Conservation (phyloP, 1,140 invertebrate species). For the Telenomus remus region DNA sequence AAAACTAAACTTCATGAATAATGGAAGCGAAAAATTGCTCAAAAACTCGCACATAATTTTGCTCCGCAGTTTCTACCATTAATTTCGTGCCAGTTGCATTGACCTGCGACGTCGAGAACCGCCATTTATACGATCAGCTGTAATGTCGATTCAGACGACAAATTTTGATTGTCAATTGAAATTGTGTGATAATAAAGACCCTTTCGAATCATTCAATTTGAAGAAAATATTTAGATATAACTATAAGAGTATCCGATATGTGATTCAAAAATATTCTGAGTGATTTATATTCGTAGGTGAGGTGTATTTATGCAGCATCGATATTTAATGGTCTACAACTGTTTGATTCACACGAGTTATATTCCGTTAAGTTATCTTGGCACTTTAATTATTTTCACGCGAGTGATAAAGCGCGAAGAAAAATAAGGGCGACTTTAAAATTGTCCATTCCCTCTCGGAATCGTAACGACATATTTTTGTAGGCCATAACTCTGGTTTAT, state of each 20-base stretch:
- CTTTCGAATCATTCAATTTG: too few relatives aligned
- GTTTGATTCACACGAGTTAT: constrained; percentile 25
- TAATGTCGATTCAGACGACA: too few relatives aligned
- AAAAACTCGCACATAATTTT: constrained; percentile 40
- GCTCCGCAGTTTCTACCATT: constrained; percentile 23
- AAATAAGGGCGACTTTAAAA: constrained; percentile 66
- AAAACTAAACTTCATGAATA: constrained; percentile 40
- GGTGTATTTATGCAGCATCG: constrained; percentile 31
- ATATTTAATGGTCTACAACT: constrained; percentile 50
- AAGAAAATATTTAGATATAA: too few relatives aligned
- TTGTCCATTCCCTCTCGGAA: constrained; percentile 54
- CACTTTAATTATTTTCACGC: constrained; percentile 24
- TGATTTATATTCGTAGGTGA: constrained; percentile 30
- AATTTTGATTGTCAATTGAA: too few relatives aligned
- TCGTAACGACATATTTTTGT: constrained; percentile 67
- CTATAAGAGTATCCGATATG: too few relatives aligned
- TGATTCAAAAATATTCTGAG: too few relatives aligned
- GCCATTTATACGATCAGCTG: too few relatives aligned
- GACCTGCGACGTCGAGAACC: neutral
- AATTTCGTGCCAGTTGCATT: constrained; percentile 21
- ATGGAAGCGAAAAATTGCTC: constrained; percentile 49
- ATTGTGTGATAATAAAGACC: too few relatives aligned
- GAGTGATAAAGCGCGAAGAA: constrained; percentile 18
- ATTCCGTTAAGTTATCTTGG: constrained; percentile 11
- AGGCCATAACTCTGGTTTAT: constrained; percentile 72